phyloP scores from a whole-genome alignment of 2,888 invertebrate species.

The Trichacis sp. region DNA sequence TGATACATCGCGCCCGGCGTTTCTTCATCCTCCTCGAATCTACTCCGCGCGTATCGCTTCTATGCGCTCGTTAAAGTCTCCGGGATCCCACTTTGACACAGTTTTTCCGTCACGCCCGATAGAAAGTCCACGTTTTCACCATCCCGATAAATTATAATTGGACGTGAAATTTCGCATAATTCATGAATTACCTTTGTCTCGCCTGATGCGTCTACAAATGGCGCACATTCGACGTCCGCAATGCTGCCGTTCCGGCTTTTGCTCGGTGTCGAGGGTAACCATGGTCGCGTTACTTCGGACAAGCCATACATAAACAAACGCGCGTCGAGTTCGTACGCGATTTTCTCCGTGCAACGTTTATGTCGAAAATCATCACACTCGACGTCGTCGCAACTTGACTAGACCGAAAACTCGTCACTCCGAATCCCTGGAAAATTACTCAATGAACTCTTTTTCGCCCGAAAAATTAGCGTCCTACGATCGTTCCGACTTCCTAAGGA shows the following conservation, averaged over 20 bases:
- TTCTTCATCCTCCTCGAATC: neutral
- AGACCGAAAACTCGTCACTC: slow-evolving; percentile 12
- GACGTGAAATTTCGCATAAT: neutral
- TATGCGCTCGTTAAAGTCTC: slow-evolving; percentile 47
- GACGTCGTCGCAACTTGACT: slow-evolving; percentile 28
- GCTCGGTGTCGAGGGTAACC: slow-evolving; percentile 68
- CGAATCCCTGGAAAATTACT: slow-evolving; percentile 44
- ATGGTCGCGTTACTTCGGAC: slow-evolving; percentile 48
- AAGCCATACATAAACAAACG: slow-evolving; percentile 2
- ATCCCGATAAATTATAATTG: too few species aligned
- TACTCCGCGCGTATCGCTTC: neutral
- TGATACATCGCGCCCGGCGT: too few species aligned
- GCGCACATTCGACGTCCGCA: slow-evolving; percentile 67
- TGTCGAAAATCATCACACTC: slow-evolving; percentile 35
- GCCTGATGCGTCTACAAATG: slow-evolving; percentile 67
- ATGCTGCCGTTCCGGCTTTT: slow-evolving; percentile 66
- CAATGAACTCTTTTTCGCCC: neutral
- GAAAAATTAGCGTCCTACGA: neutral
- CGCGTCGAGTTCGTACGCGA: slow-evolving; percentile 11
- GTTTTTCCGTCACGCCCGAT: neutral
- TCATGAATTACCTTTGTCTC: slow-evolving; percentile 63
- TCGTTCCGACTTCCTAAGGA: neutral
- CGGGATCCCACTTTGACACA: neutral
- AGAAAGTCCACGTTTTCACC: too few species aligned
- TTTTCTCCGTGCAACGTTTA: slow-evolving; percentile 19